Percentiles rank a stretch among this genome's conserved stretches.
Conservation (phyloP, 2,888 invertebrate species). For the Acronicta psi region DNA sequence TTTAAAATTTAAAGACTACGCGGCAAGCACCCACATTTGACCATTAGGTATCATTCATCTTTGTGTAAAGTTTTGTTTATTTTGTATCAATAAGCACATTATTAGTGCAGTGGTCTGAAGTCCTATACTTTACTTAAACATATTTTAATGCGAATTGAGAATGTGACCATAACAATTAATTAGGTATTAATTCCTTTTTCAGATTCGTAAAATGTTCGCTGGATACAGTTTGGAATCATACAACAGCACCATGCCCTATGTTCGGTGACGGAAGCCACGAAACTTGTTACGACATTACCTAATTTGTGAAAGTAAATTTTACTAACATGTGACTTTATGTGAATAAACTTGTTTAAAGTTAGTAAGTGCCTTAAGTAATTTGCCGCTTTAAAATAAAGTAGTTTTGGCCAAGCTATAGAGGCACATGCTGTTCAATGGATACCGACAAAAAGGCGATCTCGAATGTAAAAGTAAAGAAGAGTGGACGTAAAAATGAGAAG, state of each 20-base stretch:
- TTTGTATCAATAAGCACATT: too few relatives aligned
- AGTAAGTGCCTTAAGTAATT: slow-evolving; percentile 53
- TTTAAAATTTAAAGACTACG: slow-evolving; percentile 39
- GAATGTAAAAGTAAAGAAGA: slow-evolving; percentile 72
- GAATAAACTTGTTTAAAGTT: slow-evolving; percentile 62
- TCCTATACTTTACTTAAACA: background rate
- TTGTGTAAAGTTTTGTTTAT: background rate
- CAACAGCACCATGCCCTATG: slow-evolving; percentile 66
- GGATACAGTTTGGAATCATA: slow-evolving; percentile 64
- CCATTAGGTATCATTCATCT: background rate
- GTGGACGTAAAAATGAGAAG: slow-evolving; percentile 79
- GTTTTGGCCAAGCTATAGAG: slow-evolving; percentile 58
- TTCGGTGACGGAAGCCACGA: slow-evolving; percentile 74
- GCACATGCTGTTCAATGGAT: slow-evolving; percentile 84
- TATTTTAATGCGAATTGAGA: slow-evolving; percentile 39
- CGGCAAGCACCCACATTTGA: background rate
- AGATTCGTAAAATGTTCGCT: slow-evolving; percentile 74
- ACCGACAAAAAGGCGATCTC: slow-evolving; percentile 69
- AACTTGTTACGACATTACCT: slow-evolving; percentile 75
- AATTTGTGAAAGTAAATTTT: slow-evolving; percentile 63
- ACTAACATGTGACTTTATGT: slow-evolving; percentile 81
- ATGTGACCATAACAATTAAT: slow-evolving; percentile 56
- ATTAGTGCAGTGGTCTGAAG: too few relatives aligned
- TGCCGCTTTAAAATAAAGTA: slow-evolving; percentile 59
- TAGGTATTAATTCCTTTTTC: slow-evolving; percentile 56